phyloP scores from a whole-genome alignment of 2,888 invertebrate species.

The Catotricha subobsoleta region DNA sequence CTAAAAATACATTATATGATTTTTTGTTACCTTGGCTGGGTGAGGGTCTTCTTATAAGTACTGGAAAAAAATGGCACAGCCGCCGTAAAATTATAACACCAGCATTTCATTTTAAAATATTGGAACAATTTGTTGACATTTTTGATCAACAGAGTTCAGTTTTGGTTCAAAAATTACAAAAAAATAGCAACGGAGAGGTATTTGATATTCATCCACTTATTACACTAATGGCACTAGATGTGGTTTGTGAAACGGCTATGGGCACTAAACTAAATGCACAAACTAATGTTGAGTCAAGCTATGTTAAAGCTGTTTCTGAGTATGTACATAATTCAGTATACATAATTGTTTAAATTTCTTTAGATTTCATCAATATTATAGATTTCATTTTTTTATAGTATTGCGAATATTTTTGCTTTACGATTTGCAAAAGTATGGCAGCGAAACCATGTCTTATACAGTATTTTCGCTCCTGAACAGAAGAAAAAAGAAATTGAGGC shows the following conservation, averaged over 20 bases:
- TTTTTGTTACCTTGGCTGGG: slow-evolving; percentile 34
- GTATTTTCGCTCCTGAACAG: slow-evolving; percentile 7
- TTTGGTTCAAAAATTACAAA: slow-evolving; percentile 35
- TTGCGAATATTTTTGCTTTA: background rate
- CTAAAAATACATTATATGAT: slow-evolving; percentile 36
- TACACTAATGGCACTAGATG: slow-evolving; percentile 40
- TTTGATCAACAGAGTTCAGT: slow-evolving; percentile 44
- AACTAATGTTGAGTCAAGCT: slow-evolving; percentile 44
- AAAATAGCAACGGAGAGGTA: slow-evolving; percentile 20
- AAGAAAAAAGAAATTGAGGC: slow-evolving; percentile 9
- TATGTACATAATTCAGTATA: slow-evolving; percentile 24
- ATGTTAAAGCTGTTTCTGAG: slow-evolving; percentile 56
- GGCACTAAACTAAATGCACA: slow-evolving; percentile 59
- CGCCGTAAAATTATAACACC: slow-evolving; percentile 57
- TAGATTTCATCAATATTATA: no score
- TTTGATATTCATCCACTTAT: slow-evolving; percentile 44
- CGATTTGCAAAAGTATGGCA: slow-evolving; percentile 19
- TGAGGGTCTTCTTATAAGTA: slow-evolving; percentile 36
- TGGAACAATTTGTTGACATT: slow-evolving; percentile 51
- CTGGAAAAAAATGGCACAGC: slow-evolving; percentile 36
- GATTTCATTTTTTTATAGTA: slow-evolving; percentile 14
- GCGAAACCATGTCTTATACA: slow-evolving; percentile 19
- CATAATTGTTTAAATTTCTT: slow-evolving; percentile 17
- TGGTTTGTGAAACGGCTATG: slow-evolving; percentile 68
- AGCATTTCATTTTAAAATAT: slow-evolving; percentile 61